A percentile compares a stretch with the other conserved stretches of the same genome.
These are phyloP conservation scores for Ondatra zibethicus DNA, from an alignment of 2,113 vertebrate species.

Conservation along the genomic window DNA sequence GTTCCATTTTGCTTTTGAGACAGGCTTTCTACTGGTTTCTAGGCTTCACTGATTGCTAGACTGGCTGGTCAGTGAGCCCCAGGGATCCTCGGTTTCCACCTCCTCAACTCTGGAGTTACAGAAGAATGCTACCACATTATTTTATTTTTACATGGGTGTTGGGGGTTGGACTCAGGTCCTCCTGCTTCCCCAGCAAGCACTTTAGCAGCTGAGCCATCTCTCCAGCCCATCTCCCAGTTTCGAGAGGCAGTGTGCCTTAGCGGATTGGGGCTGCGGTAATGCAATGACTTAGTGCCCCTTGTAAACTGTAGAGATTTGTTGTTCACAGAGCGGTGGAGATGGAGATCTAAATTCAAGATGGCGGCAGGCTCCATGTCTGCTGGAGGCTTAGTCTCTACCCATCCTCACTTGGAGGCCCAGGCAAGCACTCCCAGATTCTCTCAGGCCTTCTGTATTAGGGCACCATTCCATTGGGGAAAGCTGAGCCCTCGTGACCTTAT, in stretches of 20 bases:
- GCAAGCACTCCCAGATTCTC: background rate
- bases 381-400: background rate
- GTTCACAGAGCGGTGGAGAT: background rate
- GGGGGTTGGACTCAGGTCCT: background rate
- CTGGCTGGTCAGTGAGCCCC: background rate
- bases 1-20: background rate
- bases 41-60: background rate
- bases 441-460: background rate
- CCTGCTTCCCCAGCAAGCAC: background rate
- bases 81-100: too few species aligned
- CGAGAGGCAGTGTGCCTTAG: background rate
- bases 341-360: background rate
- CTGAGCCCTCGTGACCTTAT: background rate
- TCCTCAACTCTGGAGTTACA: background rate
- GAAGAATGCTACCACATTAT: too few species aligned
- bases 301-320: background rate
- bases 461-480: background rate
- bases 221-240: background rate
- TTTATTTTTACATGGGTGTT: too few species aligned
- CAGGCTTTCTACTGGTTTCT: too few species aligned
- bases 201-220: too few species aligned
- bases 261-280: background rate
- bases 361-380: rapidly evolving
- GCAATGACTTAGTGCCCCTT: background rate
- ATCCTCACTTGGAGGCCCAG: rapidly evolving